Base-by-base conservation (phyloP, 2,113 vertebrate species). In the Pachypanchax playfairii region DNA sequence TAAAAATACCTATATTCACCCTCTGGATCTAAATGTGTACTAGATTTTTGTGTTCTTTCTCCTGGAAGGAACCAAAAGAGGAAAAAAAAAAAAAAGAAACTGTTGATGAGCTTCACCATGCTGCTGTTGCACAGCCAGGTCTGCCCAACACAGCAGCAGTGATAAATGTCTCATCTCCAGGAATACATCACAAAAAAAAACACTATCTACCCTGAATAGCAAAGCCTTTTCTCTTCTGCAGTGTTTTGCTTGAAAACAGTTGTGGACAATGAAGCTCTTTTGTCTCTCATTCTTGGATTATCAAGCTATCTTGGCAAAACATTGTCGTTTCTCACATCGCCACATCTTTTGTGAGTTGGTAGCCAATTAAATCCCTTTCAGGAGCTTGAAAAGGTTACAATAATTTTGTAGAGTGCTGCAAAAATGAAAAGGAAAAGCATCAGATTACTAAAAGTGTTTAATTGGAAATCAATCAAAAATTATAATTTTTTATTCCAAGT, bases 141-240 rank as follows among this genome's bases (percentile, higher is more conserved):
- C 81, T 85, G 84, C 83, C 80, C 85, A 79, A 73, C 84, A 66
- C 76, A 56, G 78, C 74, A 57, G 68, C 80, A 60, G 82, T 88
- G 86, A 88, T 87, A 86, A 90, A 90, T 90, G 88, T 79, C 86
- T 89, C 82, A 84, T 87, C 80, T 83, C 69, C 56, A 86, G 83
- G 82, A 87, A 86, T 83, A 85, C 81, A 88, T 90, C 88, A 86
- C 86, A 88, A 86, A 90, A 71, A 87, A 77, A 83, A 84, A 76
- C 53, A 73, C 68, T 84, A 87, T 84, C 84, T 88, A 80, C 80
- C 67, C 80, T 81, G 85, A 88, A 87, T 87, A 84, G 80, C 61
- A 82, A 87, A 79, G 52, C 61, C n/a, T 62, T 24, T 50, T 77
- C 65, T 64, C 70, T 70, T 79, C 80, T 79, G 82, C 83, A 78